Conservation (phyloP, 1,140 invertebrate genomes). For the Planococcus citri region DNA sequence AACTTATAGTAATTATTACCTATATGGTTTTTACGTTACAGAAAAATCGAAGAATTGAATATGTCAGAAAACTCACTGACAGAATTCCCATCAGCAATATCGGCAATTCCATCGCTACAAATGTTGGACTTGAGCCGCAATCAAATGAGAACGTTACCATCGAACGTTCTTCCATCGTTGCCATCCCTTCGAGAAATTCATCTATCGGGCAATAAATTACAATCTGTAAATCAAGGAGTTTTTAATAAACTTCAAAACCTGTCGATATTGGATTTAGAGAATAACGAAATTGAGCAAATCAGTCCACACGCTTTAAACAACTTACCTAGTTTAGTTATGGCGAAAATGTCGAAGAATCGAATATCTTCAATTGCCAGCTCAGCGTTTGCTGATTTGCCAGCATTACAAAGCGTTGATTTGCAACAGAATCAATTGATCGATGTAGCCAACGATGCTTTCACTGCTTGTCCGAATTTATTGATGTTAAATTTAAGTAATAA, state of each 20-base stretch:
- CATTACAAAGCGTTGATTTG: slow-evolving; percentile 57
- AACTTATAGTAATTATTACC: not conserved
- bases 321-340: slow-evolving; percentile 58
- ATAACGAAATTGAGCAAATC: slow-evolving; percentile 65
- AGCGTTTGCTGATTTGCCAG: slow-evolving; percentile 61
- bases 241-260: slow-evolving; percentile 58
- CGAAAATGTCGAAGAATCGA: slow-evolving; percentile 50
- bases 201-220: slow-evolving; percentile 59
- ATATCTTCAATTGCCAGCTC: slow-evolving; percentile 46
- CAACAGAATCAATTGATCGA: slow-evolving; percentile 62
- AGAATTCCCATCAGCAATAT: slow-evolving; percentile 54
- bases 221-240: slow-evolving; percentile 51
- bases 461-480: slow-evolving; percentile 58
- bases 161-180: slow-evolving; percentile 43
- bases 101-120: slow-evolving; percentile 50
- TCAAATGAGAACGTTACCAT: slow-evolving; percentile 37
- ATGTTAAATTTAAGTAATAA: slow-evolving; percentile 73
- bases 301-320: slow-evolving; percentile 60
- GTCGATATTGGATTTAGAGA: slow-evolving; percentile 59
- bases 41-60: slow-evolving; percentile 56
- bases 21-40: slow-evolving; percentile 29
- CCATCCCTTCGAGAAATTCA: slow-evolving; percentile 51
- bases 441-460: slow-evolving; percentile 62
- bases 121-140: slow-evolving; percentile 67
- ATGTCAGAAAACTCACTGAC: slow-evolving; percentile 64